A percentile compares a stretch with the other conserved stretches of the same genome.
Evolutionary conservation across 2,113 vertebrate species (phyloP).

Genomic region (Oreochromis spilurus): DNA sequence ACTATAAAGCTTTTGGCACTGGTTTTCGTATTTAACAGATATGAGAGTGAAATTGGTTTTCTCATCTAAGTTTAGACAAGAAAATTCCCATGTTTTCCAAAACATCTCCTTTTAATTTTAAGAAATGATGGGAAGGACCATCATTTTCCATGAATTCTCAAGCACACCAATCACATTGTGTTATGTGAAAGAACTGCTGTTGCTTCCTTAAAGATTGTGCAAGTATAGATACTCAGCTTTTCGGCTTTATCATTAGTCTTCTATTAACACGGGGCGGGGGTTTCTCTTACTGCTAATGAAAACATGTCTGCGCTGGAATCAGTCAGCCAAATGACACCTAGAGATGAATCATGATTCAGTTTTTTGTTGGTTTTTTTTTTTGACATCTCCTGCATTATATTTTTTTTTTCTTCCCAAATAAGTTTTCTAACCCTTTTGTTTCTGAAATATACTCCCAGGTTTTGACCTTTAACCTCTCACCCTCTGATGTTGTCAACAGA

Average conservation of each 20-base stretch:
- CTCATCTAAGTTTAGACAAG: neutral
- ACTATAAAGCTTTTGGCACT: neutral
- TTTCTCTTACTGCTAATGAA: neutral
- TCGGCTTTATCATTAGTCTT: constrained; percentile 1
- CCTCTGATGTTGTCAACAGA: constrained; percentile 35
- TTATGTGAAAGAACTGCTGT: neutral
- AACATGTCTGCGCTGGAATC: neutral
- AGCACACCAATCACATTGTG: neutral
- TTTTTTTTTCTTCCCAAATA: neutral
- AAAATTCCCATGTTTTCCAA: neutral
- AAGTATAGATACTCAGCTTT: constrained; percentile 23
- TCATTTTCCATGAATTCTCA: neutral
- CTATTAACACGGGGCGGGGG: constrained; percentile 12
- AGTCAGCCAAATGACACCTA: neutral
- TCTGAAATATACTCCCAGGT: constrained; percentile 37
- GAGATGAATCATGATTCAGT: neutral
- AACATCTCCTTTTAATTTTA: neutral
- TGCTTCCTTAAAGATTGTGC: constrained; percentile 1
- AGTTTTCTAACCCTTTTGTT: constrained; percentile 15
- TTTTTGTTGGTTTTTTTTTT: rapidly evolving
- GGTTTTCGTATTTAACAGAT: neutral
- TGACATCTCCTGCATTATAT: neutral
- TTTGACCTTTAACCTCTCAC: constrained; percentile 19
- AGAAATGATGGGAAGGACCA: neutral
- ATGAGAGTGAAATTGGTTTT: neutral